These are phyloP conservation scores for Drosophila basisetae DNA, from an alignment of 2,888 invertebrate species.

Conservation along the genomic window DNA sequence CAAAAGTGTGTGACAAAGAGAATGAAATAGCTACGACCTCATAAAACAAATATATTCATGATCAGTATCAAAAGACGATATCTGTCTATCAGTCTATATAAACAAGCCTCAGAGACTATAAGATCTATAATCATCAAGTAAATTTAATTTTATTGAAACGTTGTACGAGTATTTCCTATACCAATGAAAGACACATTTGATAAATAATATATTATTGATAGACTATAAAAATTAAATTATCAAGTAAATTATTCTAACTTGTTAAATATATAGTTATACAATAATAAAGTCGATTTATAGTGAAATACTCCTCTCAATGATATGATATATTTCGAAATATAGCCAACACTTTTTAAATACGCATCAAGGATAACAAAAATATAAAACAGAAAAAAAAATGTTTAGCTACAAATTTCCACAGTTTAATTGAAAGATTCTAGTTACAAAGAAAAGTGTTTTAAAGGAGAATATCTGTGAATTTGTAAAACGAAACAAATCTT, in stretches of 20 bases:
- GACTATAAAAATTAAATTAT: background rate
- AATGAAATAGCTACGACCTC: background rate
- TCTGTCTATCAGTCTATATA: no score
- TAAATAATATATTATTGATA: background rate
- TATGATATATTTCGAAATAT: background rate
- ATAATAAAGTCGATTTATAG: background rate
- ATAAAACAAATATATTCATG: background rate
- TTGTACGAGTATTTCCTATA: no score
- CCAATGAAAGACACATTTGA: background rate
- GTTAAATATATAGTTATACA: background rate
- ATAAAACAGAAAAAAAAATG: background rate
- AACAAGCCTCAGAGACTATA: no score
- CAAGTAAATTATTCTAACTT: background rate
- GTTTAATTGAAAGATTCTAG: background rate
- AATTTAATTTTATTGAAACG: no score
- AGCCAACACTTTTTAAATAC: background rate
- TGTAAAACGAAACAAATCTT: constrained; percentile 18
- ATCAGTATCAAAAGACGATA: no score
- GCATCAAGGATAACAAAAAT: background rate
- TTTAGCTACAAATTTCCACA: background rate
- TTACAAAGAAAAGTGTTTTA: background rate
- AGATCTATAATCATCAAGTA: no score
- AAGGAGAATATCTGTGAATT: background rate
- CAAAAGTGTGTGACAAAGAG: background rate
- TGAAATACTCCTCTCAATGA: background rate